Evolutionary conservation across 1,140 invertebrate species (phyloP), one percentile per base, ranked within the genome.

Genomic region (Neodiprion lecontei): DNA sequence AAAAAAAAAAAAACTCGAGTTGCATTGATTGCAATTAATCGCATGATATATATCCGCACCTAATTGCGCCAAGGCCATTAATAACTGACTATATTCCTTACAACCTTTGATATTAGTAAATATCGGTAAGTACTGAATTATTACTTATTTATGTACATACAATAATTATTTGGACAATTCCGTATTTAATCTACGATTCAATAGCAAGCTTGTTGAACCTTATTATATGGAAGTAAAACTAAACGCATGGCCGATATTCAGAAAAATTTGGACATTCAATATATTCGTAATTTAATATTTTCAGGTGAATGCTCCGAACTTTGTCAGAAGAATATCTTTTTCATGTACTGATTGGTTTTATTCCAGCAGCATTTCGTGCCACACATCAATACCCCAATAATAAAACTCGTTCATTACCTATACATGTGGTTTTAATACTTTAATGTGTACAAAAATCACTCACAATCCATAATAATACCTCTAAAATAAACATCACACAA

Each of bases 91-190:
- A 61, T 61, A 14, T 75, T 67, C 71, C 74, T 77, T 80, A 80
- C 79, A 79, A 71, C 74, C 76, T 77, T 79, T 70, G 48, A 79
- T 77, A 76, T 82, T 76, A 69, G n/a, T 81, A 81, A 82, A 74
- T 78, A 74, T 80, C 77, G 21, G 53, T 82, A 82, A 82, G 81
- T 82, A 82, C 81, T 79, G 70, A 78, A 70, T 72, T 74, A 66
- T 69, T 75, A 48, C 28, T 53, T n/a, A 17, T 72, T 28, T 72
- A 61, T 72, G 61, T 61, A 72, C 14, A 61, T 23, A 50, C 49
- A 23, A 72, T 72, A 50, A 72, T 72, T 72, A 48, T 50, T 53
- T 72, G 21, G 50, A 68, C 8, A 47, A 28, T 61, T 66, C 48
- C 68, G 47, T 47, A 28, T 40, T 23, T 21, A 40, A 72, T 75